Conservation (phyloP, 1,140 invertebrate genomes). For the Atta cephalotes region DNA sequence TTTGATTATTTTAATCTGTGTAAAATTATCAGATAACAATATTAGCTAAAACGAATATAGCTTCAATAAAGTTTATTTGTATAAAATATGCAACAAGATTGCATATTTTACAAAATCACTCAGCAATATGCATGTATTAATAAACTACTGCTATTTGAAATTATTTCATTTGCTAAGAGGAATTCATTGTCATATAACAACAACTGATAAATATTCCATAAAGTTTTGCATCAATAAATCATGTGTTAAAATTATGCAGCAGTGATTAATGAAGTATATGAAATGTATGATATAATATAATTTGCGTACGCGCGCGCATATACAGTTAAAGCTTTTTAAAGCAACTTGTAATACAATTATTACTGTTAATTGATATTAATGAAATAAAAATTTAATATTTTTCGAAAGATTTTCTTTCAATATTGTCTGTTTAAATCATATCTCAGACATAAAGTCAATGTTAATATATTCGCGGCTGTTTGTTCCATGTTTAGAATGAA, state of each 20-base stretch:
- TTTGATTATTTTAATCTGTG: no score
- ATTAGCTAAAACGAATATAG: background rate
- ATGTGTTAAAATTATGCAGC: background rate
- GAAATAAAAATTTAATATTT: background rate
- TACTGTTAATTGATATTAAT: background rate
- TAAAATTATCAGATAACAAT: background rate
- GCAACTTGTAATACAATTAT: background rate
- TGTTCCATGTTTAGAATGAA: background rate
- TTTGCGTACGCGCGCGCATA: background rate
- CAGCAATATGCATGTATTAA: background rate
- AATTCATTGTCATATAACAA: background rate
- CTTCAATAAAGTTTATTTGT: background rate
- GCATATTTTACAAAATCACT: background rate
- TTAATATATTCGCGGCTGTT: background rate
- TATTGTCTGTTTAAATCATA: background rate
- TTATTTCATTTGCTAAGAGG: background rate
- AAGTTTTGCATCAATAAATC: background rate
- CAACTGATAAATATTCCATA: background rate
- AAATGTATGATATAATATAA: background rate
- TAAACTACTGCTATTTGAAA: constrained; percentile 6
- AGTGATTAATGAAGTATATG: background rate
- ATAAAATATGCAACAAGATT: background rate
- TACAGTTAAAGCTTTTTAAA: background rate
- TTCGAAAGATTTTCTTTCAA: background rate
- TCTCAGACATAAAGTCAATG: background rate